These are phyloP conservation scores for Brachyopa scutellaris DNA, from an alignment of 2,888 invertebrate species.

Conservation along the genomic window DNA sequence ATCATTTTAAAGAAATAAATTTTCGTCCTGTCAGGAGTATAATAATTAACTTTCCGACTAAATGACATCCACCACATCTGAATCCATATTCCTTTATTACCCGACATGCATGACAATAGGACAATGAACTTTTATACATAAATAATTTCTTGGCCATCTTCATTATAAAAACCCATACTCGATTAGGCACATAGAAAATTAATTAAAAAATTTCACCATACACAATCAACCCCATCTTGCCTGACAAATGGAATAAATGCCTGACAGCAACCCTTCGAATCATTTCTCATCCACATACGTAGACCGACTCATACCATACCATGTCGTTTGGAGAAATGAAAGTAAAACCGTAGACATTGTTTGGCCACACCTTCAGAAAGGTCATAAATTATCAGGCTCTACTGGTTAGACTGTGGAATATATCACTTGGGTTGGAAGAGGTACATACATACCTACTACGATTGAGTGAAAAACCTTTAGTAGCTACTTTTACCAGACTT, in stretches of 20 bases:
- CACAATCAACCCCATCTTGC: slow-evolving; percentile 5
- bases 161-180: not conserved
- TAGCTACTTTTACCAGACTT: slow-evolving; percentile 44
- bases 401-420: slow-evolving; percentile 52
- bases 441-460: too few species aligned
- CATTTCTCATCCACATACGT: slow-evolving; percentile 21
- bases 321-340: slow-evolving; percentile 16
- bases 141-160: not conserved
- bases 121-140: slow-evolving; percentile 18
- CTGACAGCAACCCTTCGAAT: slow-evolving; percentile 7
- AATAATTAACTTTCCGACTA: not conserved
- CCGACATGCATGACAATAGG: not conserved
- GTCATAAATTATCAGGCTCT: slow-evolving; percentile 55
- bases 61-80: not conserved
- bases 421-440: slow-evolving; percentile 32
- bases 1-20: too few species aligned
- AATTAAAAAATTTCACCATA: slow-evolving; percentile 3
- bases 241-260: slow-evolving; percentile 41
- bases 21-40: too few species aligned
- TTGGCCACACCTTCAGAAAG: slow-evolving; percentile 54
- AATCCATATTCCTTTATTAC: not conserved
- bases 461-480: slow-evolving; percentile 29
- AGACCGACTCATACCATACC: not conserved
- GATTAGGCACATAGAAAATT: not conserved
- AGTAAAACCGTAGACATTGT: slow-evolving; percentile 44